phyloP scores from a whole-genome alignment of 1,140 invertebrate species.

The Leptopilina boulardi region DNA sequence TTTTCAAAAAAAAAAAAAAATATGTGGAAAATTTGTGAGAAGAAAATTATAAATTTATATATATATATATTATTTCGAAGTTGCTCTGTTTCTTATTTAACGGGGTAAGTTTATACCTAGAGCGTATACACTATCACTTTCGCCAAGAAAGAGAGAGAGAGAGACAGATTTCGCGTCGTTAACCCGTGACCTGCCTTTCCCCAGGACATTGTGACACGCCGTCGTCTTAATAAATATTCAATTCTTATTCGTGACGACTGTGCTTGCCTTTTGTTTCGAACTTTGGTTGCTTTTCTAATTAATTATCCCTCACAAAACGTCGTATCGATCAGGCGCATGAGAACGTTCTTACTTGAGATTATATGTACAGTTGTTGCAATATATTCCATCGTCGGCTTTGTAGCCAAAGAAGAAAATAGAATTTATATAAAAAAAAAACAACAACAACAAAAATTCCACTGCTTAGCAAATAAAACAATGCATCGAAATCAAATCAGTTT shows the following conservation, averaged over 20 bases:
- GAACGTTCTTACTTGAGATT: constrained; percentile 9
- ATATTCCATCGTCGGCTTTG: too few relatives aligned
- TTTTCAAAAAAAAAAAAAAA: not conserved
- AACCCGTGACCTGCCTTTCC: constrained; percentile 64
- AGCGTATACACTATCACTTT: constrained; percentile 65
- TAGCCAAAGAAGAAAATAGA: too few relatives aligned
- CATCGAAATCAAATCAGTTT: too few relatives aligned
- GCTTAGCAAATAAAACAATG: too few relatives aligned
- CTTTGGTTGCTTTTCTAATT: constrained; percentile 61
- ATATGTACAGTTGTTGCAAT: not conserved
- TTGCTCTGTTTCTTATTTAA: not conserved
- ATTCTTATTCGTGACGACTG: constrained; percentile 61
- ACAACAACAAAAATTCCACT: too few relatives aligned
- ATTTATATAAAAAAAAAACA: too few relatives aligned
- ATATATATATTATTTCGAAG: not conserved
- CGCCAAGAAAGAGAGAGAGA: constrained; percentile 46
- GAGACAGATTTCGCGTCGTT: constrained; percentile 62
- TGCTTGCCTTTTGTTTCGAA: constrained; percentile 57
- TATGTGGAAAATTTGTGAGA: not conserved
- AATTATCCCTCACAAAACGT: constrained; percentile 58
- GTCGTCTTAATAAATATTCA: constrained; percentile 65
- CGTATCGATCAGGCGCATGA: constrained; percentile 45
- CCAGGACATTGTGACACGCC: constrained; percentile 58
- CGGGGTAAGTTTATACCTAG: constrained; percentile 35
- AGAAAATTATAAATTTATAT: too few relatives aligned